Evolutionary conservation across 2,113 vertebrate genomes (phyloP), one percentile per base, ranked within the genome.

Genomic region (Casuarius casuarius): DNA sequence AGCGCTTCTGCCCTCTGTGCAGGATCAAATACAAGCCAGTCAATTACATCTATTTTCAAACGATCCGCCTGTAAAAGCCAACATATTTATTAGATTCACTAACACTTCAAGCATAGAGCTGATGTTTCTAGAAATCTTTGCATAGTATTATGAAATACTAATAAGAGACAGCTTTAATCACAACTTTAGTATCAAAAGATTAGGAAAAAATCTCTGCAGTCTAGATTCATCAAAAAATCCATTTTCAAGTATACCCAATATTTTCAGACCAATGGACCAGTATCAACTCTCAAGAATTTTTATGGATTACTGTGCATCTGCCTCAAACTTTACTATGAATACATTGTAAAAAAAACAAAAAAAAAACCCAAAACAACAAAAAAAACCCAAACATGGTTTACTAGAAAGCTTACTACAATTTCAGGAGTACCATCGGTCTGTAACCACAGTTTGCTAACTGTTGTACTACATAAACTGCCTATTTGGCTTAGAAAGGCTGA

Each of bases 1-100:
- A 99, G 98, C 66, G 99, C 98, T 97, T 99, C 99, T 0, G 99
- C 98, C 59, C 99, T 98, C 95, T 99, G 99, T 67, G 98, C 98
- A 49, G 99, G 98, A 97, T 99, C 99, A 92, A 99, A 99, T 12
- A 99, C 98, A 59, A 99, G 98, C 99, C 99, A 99, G 96, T 99
- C 99, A 65, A 99, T 99, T 5, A 99, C 98, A 28, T 99, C 99
- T 7, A 99, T 99, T 98, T 99, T 99, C 96, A 97, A 98, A 44
- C 97, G 98, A 95, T 99, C 99, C 1, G 98, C 99, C 99, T 99
- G 92, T 86, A 84, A 90, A 91, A 93, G 38, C 3, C 90, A 96
- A 77, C 29, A 74, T 1, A 75, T 42, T 56, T 67, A 26, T n/a
- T 2, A 94, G 67, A 62, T 58, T 88, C 75, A 89, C 5, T 14